phyloP scores from a whole-genome alignment of 64 coral and sea anemone species.

The Stylophora pistillata region DNA sequence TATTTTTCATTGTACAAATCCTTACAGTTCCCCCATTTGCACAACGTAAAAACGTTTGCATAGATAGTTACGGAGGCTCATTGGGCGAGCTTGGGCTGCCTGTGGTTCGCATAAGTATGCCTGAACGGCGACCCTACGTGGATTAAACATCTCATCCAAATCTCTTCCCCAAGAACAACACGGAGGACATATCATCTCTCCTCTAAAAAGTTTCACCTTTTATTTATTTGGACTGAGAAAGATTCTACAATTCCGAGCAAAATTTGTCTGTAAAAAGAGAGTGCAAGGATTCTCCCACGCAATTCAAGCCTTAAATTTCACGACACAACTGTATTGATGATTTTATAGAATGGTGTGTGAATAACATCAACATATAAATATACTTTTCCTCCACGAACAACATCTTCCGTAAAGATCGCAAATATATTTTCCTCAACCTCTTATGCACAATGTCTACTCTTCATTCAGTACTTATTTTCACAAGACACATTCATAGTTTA shows the following conservation, averaged over 20 bases:
- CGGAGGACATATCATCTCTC: not conserved
- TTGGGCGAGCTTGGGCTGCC: not conserved
- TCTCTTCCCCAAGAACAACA: no score
- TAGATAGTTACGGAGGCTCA: not conserved
- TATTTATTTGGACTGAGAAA: not conserved
- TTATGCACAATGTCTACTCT: not conserved
- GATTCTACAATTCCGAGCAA: not conserved
- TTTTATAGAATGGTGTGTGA: not conserved
- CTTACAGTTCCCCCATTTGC: no score
- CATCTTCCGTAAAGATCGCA: not conserved
- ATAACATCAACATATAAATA: constrained; percentile 1
- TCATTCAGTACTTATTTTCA: no score
- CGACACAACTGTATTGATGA: not conserved
- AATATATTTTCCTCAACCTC: not conserved
- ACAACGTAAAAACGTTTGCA: no score
- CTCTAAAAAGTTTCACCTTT: not conserved
- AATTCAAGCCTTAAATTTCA: not conserved
- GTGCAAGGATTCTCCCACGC: not conserved
- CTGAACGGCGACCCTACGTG: no score
- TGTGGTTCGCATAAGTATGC: not conserved
- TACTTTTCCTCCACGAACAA: not conserved
- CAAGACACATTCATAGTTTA: not conserved
- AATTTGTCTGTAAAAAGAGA: not conserved
- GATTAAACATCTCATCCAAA: no score
- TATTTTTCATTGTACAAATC: no score